Conservation (phyloP, 2,888 invertebrate species). For the Serripes groenlandicus region DNA sequence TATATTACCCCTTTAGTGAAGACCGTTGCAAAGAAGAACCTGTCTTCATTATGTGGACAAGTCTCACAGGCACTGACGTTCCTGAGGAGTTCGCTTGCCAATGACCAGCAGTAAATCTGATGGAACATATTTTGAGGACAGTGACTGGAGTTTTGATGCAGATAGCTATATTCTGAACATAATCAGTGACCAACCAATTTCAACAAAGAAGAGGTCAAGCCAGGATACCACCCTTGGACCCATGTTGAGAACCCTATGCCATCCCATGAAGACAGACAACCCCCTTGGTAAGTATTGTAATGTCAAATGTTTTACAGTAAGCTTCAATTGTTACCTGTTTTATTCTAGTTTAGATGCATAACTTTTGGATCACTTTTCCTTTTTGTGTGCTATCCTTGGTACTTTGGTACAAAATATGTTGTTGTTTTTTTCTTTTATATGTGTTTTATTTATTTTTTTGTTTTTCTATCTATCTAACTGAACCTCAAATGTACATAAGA, state of each 20-base stretch:
- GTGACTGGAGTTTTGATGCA: constrained; percentile 6
- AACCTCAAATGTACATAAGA: no score
- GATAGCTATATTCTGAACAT: not conserved
- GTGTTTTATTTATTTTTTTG: no score
- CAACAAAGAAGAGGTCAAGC: not conserved
- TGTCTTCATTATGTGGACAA: constrained; percentile 18
- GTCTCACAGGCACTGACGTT: not conserved
- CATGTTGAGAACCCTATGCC: not conserved
- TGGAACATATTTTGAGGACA: constrained; percentile 12
- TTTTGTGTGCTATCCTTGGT: no score
- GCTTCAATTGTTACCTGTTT: not conserved
- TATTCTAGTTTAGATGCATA: constrained; percentile 8
- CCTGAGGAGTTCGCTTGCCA: not conserved
- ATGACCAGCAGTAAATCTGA: constrained; percentile 12
- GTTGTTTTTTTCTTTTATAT: no score
- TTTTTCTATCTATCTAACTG: no score
- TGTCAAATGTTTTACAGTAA: not conserved
- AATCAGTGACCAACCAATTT: not conserved
- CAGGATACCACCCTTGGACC: not conserved
- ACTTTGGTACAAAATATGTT: no score
- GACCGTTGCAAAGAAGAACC: constrained; percentile 5
- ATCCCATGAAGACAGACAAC: not conserved
- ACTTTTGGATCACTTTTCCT: no score
- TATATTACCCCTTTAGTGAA: constrained; percentile 4
- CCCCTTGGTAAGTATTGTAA: constrained; percentile 7